These are phyloP conservation scores for Muscicapa striata DNA, from an alignment of 2,797 vertebrate species.

Conservation along the genomic window DNA sequence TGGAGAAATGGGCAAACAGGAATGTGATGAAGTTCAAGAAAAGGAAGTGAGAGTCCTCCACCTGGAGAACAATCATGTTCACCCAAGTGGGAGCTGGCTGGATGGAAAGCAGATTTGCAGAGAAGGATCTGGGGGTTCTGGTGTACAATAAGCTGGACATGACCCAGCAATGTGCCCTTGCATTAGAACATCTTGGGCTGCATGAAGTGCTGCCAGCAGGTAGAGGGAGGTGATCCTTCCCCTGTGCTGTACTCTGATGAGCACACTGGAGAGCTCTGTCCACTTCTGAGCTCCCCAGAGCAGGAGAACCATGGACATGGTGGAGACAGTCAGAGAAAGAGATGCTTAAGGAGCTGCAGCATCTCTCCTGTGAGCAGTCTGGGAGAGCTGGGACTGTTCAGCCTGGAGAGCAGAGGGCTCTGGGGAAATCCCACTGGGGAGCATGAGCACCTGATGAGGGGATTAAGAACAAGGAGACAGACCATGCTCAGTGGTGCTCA, in stretches of 20 bases:
- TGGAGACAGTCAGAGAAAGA: background rate
- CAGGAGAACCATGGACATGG: background rate
- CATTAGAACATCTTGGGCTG: background rate
- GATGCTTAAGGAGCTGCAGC: background rate
- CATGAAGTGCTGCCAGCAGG: background rate
- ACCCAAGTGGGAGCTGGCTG: background rate
- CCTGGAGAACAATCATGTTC: background rate
- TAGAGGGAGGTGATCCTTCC: background rate
- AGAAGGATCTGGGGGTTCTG: background rate
- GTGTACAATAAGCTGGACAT: background rate
- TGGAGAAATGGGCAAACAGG: background rate
- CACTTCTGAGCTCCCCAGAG: background rate
- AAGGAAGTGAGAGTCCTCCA: background rate
- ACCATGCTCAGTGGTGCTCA: background rate
- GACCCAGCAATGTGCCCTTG: background rate
- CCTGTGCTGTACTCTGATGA: background rate
- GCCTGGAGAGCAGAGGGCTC: background rate
- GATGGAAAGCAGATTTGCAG: background rate
- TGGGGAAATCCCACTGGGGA: background rate
- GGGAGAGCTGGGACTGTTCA: background rate
- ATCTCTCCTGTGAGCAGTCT: background rate
- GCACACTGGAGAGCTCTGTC: background rate
- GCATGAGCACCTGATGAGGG: too few species aligned
- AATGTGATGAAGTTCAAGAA: rapidly evolving
- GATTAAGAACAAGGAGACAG: background rate